phyloP scores from a whole-genome alignment of 2,888 invertebrate genomes.

The Diplazon laetatorius region DNA sequence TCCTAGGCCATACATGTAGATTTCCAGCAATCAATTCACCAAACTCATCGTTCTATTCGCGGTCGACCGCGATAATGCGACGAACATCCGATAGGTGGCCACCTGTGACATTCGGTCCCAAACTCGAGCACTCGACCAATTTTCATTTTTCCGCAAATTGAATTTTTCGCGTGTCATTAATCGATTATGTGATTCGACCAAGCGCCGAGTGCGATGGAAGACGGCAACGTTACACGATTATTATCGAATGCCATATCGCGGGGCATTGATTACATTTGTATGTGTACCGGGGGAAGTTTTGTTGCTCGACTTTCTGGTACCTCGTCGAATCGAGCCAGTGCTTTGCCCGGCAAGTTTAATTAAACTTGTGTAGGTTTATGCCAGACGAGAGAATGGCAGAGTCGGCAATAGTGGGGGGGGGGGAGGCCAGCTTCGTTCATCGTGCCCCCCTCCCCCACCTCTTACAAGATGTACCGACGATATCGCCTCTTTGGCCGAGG shows the following conservation, averaged over 20 bases:
- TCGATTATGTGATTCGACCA: conserved; percentile 7
- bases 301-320: conserved; percentile 49
- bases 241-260: conserved; percentile 42
- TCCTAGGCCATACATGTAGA: too few species aligned
- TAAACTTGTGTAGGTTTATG: conserved; percentile 72
- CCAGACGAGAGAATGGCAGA: conserved; percentile 44
- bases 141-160: too few species aligned
- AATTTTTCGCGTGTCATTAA: conserved; percentile 20
- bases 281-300: conserved; percentile 45
- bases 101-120: too few species aligned
- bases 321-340: conserved; percentile 43
- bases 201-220: background rate
- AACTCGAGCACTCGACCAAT: too few species aligned
- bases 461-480: conserved; percentile 56
- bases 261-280: conserved; percentile 2
- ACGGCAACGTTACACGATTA: conserved; percentile 40
- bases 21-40: too few species aligned
- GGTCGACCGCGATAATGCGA: too few species aligned
- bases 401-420: conserved; percentile 6
- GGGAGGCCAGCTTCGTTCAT: conserved; percentile 14
- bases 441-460: conserved; percentile 7
- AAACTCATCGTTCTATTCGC: too few species aligned
- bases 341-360: conserved; percentile 71
- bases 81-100: too few species aligned
- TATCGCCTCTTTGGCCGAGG: conserved; percentile 40